A percentile compares a stretch with the other conserved stretches of the same genome.
Evolutionary conservation across 2,113 vertebrate genomes (phyloP).

Genomic region (Gulo gulo): DNA sequence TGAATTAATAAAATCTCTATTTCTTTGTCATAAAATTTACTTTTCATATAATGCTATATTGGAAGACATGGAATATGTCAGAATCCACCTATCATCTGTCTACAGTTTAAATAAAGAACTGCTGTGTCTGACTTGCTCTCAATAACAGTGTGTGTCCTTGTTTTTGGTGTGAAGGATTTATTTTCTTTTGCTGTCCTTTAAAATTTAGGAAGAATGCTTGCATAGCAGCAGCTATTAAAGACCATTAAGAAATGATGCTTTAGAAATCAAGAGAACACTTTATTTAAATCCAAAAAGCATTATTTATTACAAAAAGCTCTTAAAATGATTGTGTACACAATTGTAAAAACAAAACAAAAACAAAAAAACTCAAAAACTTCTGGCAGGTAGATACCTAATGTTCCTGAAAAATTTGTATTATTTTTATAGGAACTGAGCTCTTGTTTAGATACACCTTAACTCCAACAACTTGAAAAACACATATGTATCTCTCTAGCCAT

Average conservation of each 20-base stretch:
- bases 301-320: slow-evolving; percentile 45
- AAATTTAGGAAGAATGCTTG: neutral
- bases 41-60: slow-evolving; percentile 29
- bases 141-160: slow-evolving; percentile 41
- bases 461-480: neutral
- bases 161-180: slow-evolving; percentile 11
- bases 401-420: neutral
- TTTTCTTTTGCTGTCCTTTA: slow-evolving; percentile 11
- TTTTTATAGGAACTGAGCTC: neutral
- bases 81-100: neutral
- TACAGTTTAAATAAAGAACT: slow-evolving; percentile 51
- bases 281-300: slow-evolving; percentile 9
- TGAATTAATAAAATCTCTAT: slow-evolving; percentile 32
- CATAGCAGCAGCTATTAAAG: neutral
- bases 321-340: slow-evolving; percentile 15
- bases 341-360: neutral
- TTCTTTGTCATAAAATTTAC: slow-evolving; percentile 41
- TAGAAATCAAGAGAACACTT: neutral
- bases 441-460: slow-evolving; percentile 18
- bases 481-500: neutral
- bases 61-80: neutral
- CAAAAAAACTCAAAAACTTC: neutral
- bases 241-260: neutral
- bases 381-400: neutral
- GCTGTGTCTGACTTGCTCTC: neutral